phyloP scores from a whole-genome alignment of 1,140 invertebrate species.

The Dysdera silvatica region DNA sequence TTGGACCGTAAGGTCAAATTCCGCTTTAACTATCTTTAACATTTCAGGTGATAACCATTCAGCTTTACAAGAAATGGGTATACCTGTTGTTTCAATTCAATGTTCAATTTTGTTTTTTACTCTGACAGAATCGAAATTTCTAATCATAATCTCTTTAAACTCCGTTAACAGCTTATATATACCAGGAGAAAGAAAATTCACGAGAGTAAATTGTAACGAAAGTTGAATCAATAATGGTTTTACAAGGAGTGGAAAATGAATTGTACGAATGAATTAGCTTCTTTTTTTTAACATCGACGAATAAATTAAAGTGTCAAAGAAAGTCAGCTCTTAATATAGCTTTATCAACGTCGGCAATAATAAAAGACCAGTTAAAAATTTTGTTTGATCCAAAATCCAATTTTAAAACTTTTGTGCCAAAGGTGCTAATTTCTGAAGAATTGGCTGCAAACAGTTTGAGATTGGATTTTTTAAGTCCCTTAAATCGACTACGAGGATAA shows the following conservation, averaged over 20 bases:
- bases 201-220: background rate
- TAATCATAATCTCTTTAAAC: background rate
- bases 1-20: background rate
- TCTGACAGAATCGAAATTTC: background rate
- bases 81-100: background rate
- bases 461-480: background rate
- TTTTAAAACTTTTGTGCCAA: background rate
- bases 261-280: background rate
- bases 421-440: background rate
- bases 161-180: background rate
- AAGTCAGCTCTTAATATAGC: background rate
- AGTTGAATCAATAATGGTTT: background rate
- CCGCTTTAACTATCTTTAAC: background rate
- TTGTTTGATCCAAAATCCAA: background rate
- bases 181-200: background rate
- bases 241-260: background rate
- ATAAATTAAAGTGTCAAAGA: background rate
- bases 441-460: background rate
- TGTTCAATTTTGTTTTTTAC: background rate
- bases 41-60: background rate
- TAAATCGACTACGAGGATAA: background rate
- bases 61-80: background rate
- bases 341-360: background rate
- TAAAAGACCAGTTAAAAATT: background rate
- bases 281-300: background rate